Evolutionary conservation across 2,797 vertebrate genomes (phyloP).

Genomic region (Neopelma chrysocephalum): DNA sequence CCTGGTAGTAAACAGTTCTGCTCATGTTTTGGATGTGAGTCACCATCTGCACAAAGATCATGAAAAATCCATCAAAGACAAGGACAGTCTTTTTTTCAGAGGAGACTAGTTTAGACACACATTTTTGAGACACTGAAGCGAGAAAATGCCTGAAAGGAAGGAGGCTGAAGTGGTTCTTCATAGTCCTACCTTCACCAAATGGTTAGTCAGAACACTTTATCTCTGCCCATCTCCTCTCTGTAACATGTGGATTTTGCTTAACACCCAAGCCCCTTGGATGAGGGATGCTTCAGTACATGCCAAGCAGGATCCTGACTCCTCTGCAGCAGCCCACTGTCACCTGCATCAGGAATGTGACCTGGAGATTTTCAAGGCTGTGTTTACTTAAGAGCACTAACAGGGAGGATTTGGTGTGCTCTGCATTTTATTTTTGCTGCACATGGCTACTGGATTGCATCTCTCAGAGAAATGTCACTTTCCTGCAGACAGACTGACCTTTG

Average conservation of each 20-base stretch:
- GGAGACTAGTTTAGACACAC: neutral
- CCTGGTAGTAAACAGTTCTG: neutral
- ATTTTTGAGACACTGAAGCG: neutral
- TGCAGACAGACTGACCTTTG: neutral
- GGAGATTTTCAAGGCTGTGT: neutral
- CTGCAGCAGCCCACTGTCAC: neutral
- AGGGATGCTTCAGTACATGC: neutral
- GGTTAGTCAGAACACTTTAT: neutral
- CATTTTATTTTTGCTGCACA: neutral
- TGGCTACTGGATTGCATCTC: neutral
- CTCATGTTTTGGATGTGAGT: constrained; percentile 5
- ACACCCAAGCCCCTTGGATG: neutral
- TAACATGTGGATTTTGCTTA: neutral
- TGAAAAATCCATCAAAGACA: constrained; percentile 1
- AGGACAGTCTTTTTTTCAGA: neutral
- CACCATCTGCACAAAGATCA: neutral
- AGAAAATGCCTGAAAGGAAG: neutral
- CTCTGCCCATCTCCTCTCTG: neutral
- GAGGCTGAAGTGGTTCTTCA: neutral
- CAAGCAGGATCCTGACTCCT: neutral
- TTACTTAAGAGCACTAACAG: neutral
- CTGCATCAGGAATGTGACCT: neutral
- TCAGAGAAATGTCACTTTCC: neutral
- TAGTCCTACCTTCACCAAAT: neutral
- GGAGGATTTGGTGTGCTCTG: neutral